Evolutionary conservation across 2,888 invertebrate genomes (phyloP).

Genomic region (Hypselothyrea guttata): DNA sequence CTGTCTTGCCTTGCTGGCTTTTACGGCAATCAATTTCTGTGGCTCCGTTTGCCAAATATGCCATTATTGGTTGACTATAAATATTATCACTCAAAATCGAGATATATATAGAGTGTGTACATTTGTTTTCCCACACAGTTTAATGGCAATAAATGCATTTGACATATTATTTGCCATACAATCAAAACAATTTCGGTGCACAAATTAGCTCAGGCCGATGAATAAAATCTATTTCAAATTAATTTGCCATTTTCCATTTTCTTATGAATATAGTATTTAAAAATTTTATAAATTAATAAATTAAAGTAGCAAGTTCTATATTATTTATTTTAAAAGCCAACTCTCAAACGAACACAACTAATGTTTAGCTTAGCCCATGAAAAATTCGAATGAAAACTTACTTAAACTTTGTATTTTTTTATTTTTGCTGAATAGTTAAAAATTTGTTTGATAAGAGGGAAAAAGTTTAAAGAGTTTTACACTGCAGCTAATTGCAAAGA

Average conservation of each 20-base stretch:
- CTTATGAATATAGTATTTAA: no score
- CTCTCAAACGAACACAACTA: no score
- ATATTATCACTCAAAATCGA: slow-evolving; percentile 49
- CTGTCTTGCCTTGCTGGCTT: slow-evolving; percentile 46
- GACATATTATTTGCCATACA: slow-evolving; percentile 21
- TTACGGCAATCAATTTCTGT: slow-evolving; percentile 68
- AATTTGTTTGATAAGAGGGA: background rate
- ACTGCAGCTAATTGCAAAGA: slow-evolving; percentile 52
- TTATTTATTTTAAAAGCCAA: no score
- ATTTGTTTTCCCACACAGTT: slow-evolving; percentile 11
- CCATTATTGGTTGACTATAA: slow-evolving; percentile 36
- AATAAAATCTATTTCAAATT: background rate
- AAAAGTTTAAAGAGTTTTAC: slow-evolving; percentile 11
- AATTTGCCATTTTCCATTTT: no score
- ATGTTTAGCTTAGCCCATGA: no score
- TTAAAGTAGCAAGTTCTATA: no score
- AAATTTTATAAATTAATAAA: no score
- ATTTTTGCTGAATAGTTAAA: no score
- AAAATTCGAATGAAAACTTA: no score
- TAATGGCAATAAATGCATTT: slow-evolving; percentile 3
- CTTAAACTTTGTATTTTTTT: no score
- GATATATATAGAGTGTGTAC: slow-evolving; percentile 4
- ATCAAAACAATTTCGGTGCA: slow-evolving; percentile 19
- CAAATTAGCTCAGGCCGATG: slow-evolving; percentile 10
- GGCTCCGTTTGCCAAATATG: slow-evolving; percentile 36